A percentile compares a stretch with the other conserved stretches of the same genome.
These are phyloP conservation scores for Peromyscus maniculatus DNA, from an alignment of 2,113 vertebrate genomes.

Conservation along the genomic window DNA sequence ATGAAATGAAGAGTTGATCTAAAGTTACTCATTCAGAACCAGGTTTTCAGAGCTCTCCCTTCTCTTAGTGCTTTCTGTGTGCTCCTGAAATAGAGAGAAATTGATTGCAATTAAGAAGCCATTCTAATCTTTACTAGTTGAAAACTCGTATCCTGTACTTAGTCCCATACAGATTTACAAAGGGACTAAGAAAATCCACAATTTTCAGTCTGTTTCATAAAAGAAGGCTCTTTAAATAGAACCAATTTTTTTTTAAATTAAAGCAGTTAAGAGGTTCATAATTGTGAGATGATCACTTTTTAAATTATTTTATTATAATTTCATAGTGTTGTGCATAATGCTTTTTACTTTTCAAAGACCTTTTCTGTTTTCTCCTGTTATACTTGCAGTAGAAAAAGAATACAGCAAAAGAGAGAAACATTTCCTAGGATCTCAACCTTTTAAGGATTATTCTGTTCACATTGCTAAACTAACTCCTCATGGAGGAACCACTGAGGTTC, in stretches of 20 bases:
- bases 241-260: background rate
- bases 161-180: background rate
- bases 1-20: background rate
- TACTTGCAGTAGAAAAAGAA: background rate
- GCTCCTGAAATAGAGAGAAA: slow-evolving; percentile 42
- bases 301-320: background rate
- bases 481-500: slow-evolving; percentile 3
- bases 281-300: background rate
- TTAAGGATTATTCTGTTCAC: background rate
- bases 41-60: background rate
- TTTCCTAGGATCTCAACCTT: slow-evolving; percentile 27
- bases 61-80: background rate
- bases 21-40: slow-evolving; percentile 4
- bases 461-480: background rate
- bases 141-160: slow-evolving; percentile 7
- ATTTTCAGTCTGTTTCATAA: slow-evolving; percentile 31
- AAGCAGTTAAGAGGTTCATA: background rate
- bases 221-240: slow-evolving; percentile 53
- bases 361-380: slow-evolving; percentile 52
- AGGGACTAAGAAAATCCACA: background rate
- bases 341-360: slow-evolving; percentile 38
- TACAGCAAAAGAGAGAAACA: slow-evolving; percentile 27
- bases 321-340: background rate
- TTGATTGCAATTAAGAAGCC: background rate
- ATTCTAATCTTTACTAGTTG: slow-evolving; percentile 7